Conservation (phyloP, 1,140 invertebrate genomes). For the roundworm (Caenorhabditis elegans) region DNA sequence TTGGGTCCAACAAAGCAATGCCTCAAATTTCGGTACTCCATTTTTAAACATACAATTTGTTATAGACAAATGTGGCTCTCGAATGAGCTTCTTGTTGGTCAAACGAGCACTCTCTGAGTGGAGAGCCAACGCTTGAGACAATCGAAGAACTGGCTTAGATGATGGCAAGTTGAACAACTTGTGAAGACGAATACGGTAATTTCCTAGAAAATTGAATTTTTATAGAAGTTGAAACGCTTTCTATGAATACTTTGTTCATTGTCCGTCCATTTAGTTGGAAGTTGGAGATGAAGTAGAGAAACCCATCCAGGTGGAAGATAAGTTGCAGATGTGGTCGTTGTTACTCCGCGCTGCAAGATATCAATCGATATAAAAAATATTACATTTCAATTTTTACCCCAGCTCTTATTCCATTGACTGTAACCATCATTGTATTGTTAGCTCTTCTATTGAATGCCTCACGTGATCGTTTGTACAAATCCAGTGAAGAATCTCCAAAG, state of each 20-base stretch:
- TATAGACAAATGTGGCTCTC: slow-evolving; percentile 32
- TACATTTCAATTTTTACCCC: not conserved
- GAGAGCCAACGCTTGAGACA: slow-evolving; percentile 23
- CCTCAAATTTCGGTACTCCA: too few species aligned
- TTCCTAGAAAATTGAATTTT: not conserved
- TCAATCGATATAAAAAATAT: not conserved
- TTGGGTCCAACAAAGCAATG: too few species aligned
- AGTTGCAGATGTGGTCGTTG: slow-evolving; percentile 24
- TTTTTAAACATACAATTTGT: not conserved
- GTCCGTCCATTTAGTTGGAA: slow-evolving; percentile 10
- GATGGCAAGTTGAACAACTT: slow-evolving; percentile 21
- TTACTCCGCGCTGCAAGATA: not conserved
- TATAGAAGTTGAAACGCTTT: not conserved
- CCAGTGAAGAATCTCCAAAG: slow-evolving; percentile 17
- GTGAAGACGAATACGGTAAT: slow-evolving; percentile 31
- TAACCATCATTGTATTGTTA: slow-evolving; percentile 22
- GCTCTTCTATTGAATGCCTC: slow-evolving; percentile 1
- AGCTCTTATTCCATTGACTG: slow-evolving; percentile 17
- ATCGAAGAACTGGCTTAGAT: slow-evolving; percentile 5
- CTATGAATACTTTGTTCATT: not conserved
- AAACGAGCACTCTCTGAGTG: not conserved
- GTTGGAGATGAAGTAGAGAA: slow-evolving; percentile 37
- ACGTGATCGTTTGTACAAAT: slow-evolving; percentile 14
- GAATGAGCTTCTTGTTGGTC: slow-evolving; percentile 19
- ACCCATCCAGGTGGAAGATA: slow-evolving; percentile 36